Evolutionary conservation across 2,888 invertebrate genomes (phyloP).

Genomic region (Dryocosmus kuriphilus): DNA sequence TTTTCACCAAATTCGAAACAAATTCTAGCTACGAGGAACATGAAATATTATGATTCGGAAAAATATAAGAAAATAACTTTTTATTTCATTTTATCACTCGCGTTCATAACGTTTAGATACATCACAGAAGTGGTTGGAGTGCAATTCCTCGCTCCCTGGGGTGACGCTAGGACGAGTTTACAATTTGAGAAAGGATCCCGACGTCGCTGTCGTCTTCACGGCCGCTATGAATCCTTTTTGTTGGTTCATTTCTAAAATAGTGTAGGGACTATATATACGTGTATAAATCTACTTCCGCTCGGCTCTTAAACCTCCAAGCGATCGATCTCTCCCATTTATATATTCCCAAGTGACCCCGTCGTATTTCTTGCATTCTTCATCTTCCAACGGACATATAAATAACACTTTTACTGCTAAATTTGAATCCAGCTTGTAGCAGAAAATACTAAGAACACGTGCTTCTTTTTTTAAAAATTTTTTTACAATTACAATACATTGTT

Average conservation of each 20-base stretch:
- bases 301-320: neutral
- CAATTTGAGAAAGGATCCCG: neutral
- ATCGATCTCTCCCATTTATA: neutral
- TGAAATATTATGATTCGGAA: neutral
- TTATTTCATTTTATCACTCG: neutral
- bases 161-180: neutral
- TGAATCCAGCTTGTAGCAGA: neutral
- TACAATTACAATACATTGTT: neutral
- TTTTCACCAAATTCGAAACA: neutral
- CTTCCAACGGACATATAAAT: slow-evolving; percentile 1
- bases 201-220: neutral
- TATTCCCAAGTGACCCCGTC: neutral
- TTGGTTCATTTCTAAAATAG: neutral
- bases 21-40: neutral
- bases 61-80: neutral
- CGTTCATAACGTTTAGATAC: neutral
- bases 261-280: neutral
- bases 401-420: neutral
- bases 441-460: neutral
- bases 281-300: neutral
- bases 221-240: neutral
- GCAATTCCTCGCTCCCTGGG: neutral
- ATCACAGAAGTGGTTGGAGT: neutral
- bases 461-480: neutral
- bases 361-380: neutral